A percentile compares a stretch with the other conserved stretches of the same genome.
phyloP scores from a whole-genome alignment of 2,888 invertebrate species.

The Melanotus villosus region DNA sequence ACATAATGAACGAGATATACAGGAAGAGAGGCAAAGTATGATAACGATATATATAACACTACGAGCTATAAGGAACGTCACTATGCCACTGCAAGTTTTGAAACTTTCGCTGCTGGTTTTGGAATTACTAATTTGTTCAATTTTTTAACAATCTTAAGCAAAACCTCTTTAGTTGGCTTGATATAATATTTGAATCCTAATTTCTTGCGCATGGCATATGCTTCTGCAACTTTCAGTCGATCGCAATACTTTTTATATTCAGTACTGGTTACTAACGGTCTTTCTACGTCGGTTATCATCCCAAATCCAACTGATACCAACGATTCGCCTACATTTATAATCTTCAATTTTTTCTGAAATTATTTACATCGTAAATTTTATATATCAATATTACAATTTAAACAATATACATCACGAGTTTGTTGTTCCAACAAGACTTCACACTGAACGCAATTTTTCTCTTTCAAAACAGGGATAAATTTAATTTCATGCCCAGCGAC shows the following conservation, averaged over 20 bases:
- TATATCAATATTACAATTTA: no score
- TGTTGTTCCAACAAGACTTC: constrained; percentile 64
- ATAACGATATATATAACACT: no score
- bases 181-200: constrained; percentile 70
- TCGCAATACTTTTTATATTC: constrained; percentile 65
- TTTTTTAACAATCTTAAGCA: constrained; percentile 46
- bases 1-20: no score
- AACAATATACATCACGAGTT: constrained; percentile 58
- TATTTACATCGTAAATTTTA: background rate
- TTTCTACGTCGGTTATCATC: constrained; percentile 80
- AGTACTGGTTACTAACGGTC: constrained; percentile 67
- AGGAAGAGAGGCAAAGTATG: no score
- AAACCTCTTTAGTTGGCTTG: constrained; percentile 62
- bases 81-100: constrained; percentile 6
- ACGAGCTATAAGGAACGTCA: no score
- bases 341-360: constrained; percentile 60
- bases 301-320: constrained; percentile 78
- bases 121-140: background rate
- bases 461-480: constrained; percentile 66
- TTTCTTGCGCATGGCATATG: constrained; percentile 67
- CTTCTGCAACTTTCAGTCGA: constrained; percentile 67
- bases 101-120: background rate
- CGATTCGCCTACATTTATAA: constrained; percentile 71
- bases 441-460: constrained; percentile 67
- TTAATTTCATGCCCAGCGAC: constrained; percentile 65